Conservation (phyloP, 2,888 invertebrate species). For the Mystacides longicornis region DNA sequence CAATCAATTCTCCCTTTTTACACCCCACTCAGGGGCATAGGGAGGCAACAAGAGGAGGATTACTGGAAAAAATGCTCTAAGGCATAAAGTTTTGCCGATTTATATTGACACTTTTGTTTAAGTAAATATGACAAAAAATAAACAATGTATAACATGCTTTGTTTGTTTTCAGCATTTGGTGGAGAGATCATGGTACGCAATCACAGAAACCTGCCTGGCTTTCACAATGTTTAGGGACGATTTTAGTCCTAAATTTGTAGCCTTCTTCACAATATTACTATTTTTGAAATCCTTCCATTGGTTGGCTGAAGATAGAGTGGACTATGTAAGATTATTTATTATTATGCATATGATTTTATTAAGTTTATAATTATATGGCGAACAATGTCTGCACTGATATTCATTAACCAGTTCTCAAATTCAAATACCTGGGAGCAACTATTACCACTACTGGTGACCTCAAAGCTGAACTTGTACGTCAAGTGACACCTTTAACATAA, state of each 20-base stretch:
- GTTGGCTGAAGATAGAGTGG: slow-evolving; percentile 97
- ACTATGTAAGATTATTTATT: slow-evolving; percentile 72
- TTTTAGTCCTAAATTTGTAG: slow-evolving; percentile 96
- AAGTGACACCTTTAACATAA: too few species aligned
- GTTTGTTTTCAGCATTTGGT: slow-evolving; percentile 74
- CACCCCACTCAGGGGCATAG: neutral
- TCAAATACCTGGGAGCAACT: too few species aligned
- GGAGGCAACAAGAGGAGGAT: neutral
- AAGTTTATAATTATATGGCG: too few species aligned
- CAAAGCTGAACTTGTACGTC: too few species aligned
- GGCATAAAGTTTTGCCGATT: too few species aligned
- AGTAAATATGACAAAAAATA: neutral
- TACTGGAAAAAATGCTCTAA: too few species aligned
- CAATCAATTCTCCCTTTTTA: too few species aligned
- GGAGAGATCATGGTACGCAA: slow-evolving; percentile 98
- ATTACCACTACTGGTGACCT: too few species aligned
- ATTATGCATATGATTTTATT: too few species aligned
- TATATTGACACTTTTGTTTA: too few species aligned
- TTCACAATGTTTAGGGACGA: slow-evolving; percentile 99
- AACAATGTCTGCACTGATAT: too few species aligned
- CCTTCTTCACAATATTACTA: slow-evolving; percentile 89
- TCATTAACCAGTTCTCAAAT: too few species aligned
- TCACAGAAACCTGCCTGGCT: slow-evolving; percentile 99
- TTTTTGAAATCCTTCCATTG: slow-evolving; percentile 99
- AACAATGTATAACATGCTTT: neutral